phyloP scores from a whole-genome alignment of 2,888 invertebrate genomes.

The Acanthoscelides obtectus region DNA sequence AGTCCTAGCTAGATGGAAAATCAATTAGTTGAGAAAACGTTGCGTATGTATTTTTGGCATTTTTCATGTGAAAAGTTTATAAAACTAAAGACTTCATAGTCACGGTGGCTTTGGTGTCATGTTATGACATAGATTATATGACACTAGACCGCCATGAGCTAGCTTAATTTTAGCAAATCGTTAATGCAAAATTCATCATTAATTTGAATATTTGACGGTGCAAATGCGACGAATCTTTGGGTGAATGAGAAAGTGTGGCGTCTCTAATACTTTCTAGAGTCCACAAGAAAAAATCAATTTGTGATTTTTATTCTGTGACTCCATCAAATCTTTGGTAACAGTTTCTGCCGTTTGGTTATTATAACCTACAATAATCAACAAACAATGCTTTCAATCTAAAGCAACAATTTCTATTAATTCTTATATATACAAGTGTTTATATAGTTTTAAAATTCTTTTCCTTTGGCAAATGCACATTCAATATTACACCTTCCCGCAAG shows the following conservation, averaged over 20 bases:
- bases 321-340: constrained; percentile 3
- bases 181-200: no score
- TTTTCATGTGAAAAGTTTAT: no score
- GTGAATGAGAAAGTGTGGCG: neutral
- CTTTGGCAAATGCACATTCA: neutral
- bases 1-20: neutral
- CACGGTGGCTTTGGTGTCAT: no score
- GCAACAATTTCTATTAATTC: constrained; percentile 15
- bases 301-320: neutral
- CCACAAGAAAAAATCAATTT: neutral
- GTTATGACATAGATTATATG: no score
- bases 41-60: no score
- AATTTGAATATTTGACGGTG: no score
- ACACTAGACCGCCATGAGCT: no score
- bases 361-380: constrained; percentile 39
- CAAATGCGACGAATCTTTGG: no score
- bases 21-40: no score
- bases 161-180: no score
- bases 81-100: no score
- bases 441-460: neutral
- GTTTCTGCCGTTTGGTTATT: constrained; percentile 45
- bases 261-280: neutral
- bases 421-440: neutral
- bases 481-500: neutral
- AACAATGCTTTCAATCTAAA: constrained; percentile 27